phyloP scores from a whole-genome alignment of 1,140 invertebrate species.

The Euura lappo region DNA sequence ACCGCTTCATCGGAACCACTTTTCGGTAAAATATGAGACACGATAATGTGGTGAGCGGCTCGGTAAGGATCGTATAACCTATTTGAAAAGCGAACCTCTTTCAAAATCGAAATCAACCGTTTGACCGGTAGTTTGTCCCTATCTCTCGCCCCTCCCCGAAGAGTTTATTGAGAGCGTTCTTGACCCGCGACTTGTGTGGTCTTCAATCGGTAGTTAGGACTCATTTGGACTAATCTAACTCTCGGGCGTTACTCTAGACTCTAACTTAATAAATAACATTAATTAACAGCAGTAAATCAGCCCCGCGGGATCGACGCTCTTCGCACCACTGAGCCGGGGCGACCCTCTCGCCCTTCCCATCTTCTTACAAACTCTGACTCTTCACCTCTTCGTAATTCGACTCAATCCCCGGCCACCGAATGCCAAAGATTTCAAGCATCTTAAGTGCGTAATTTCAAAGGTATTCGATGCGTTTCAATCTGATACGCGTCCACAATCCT shows the following conservation, averaged over 20 bases:
- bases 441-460: conserved; percentile 10
- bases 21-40: conserved; percentile 41
- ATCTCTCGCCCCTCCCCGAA: too few species aligned
- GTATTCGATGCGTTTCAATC: conserved; percentile 2
- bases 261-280: conserved; percentile 38
- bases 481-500: background rate
- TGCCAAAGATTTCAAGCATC: conserved; percentile 14
- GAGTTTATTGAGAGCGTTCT: background rate
- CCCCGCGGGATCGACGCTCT: conserved; percentile 1
- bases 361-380: too few species aligned
- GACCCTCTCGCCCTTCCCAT: too few species aligned
- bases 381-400: too few species aligned
- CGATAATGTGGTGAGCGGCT: conserved; percentile 15
- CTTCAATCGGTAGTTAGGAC: conserved; percentile 19
- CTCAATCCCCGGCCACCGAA: background rate
- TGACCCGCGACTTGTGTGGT: background rate
- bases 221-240: conserved; percentile 19
- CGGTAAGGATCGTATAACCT: background rate
- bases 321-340: background rate
- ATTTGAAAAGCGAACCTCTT: background rate
- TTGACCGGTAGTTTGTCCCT: conserved; percentile 21
- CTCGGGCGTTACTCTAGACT: conserved; percentile 18
- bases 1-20: conserved; percentile 42
- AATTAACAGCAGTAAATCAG: conserved; percentile 40
- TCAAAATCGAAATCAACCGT: conserved; percentile 6